Conservation (phyloP, 2,797 vertebrate species). For the Spondyliosoma cantharus region DNA sequence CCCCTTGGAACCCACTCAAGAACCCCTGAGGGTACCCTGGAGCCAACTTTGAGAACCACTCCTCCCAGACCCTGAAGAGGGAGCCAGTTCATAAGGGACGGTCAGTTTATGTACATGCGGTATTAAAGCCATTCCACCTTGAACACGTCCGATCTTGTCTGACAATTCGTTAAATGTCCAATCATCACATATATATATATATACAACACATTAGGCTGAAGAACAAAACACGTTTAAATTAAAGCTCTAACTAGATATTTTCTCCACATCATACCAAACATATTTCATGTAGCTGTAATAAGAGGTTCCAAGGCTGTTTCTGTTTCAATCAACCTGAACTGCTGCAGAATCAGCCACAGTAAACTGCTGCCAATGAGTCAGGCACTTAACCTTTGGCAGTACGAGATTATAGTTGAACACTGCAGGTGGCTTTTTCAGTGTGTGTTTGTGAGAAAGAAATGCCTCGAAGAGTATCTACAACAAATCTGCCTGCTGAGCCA, state of each 20-base stretch:
- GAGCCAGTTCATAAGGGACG: no score
- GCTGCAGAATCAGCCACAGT: constrained; percentile 20
- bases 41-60: no score
- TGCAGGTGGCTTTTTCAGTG: constrained; percentile 42
- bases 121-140: no score
- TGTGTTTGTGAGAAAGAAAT: constrained; percentile 14
- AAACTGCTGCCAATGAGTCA: constrained; percentile 21
- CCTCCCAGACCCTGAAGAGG: no score
- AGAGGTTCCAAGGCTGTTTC: neutral
- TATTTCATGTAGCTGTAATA: neutral
- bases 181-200: neutral
- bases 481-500: constrained; percentile 35
- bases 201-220: neutral
- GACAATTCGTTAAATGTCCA: constrained; percentile 1
- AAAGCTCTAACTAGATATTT: neutral
- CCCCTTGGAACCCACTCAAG: no score
- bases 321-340: constrained; percentile 18
- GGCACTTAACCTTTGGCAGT: constrained; percentile 48
- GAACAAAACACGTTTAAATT: neutral
- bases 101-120: no score
- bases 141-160: no score
- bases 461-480: constrained; percentile 23
- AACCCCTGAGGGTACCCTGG: no score
- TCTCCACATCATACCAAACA: neutral
- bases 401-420: neutral